Percentiles rank a stretch among this genome's conserved stretches.
phyloP scores from a whole-genome alignment of 2,888 invertebrate genomes.

The Cynaeus angustus region DNA sequence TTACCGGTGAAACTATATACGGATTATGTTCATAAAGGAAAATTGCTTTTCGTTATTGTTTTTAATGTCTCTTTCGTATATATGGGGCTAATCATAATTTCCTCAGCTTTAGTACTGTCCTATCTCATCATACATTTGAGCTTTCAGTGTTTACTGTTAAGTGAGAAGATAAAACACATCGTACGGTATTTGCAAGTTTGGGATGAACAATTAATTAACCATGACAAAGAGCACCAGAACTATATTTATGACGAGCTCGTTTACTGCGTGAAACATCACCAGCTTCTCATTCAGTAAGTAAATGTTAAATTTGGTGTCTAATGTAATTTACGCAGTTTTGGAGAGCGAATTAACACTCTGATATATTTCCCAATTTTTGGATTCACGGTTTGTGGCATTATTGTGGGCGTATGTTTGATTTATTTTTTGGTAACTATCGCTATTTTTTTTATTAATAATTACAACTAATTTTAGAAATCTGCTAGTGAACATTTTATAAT shows the following conservation, averaged over 20 bases:
- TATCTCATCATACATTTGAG: slow-evolving; percentile 5
- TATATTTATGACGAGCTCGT: slow-evolving; percentile 4
- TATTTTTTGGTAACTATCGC: slow-evolving; percentile 7
- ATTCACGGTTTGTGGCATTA: slow-evolving; percentile 5
- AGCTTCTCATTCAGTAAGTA: not conserved
- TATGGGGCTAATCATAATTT: slow-evolving; percentile 2
- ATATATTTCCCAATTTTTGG: slow-evolving; percentile 11
- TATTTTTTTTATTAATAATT: too few relatives aligned
- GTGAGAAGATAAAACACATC: slow-evolving; percentile 1
- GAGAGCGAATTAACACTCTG: slow-evolving; percentile 2
- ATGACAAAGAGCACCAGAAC: not conserved
- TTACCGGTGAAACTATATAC: slow-evolving; percentile 6
- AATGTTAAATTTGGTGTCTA: not conserved
- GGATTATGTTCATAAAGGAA: not conserved
- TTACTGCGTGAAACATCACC: not conserved
- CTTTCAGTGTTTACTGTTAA: slow-evolving; percentile 8
- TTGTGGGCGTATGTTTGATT: slow-evolving; percentile 7
- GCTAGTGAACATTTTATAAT: not conserved
- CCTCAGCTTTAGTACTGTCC: not conserved
- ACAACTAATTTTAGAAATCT: slow-evolving; percentile 2
- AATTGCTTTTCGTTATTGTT: not conserved
- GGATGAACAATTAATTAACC: not conserved
- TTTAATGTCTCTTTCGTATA: slow-evolving; percentile 1
- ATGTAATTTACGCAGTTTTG: slow-evolving; percentile 9
- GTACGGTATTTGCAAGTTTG: not conserved